Conservation (phyloP, 2,797 vertebrate species). For the Dipus sagitta region DNA sequence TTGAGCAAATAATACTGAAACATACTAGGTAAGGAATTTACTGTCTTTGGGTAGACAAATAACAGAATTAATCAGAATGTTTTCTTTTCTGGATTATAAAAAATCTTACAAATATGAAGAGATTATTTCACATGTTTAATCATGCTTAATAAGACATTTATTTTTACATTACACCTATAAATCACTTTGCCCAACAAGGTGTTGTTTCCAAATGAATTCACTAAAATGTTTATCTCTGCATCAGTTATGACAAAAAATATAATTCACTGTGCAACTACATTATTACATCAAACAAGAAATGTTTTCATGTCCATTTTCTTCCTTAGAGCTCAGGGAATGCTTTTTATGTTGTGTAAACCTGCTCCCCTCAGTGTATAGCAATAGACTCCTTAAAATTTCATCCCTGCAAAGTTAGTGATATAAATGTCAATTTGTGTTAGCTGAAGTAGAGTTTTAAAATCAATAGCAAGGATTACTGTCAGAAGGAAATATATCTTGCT, state of each 20-base stretch:
- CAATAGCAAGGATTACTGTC: conserved; percentile 73
- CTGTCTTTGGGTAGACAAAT: conserved; percentile 17
- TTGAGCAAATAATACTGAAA: not conserved
- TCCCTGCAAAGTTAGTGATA: conserved; percentile 64
- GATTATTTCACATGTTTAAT: conserved; percentile 51
- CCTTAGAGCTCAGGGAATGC: conserved; percentile 56
- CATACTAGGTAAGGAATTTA: not conserved
- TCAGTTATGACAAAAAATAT: not conserved
- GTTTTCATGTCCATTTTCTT: not conserved
- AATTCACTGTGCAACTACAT: not conserved
- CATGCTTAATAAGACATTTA: conserved; percentile 33
- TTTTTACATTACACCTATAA: conserved; percentile 48
- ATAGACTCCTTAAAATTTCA: conserved; percentile 69
- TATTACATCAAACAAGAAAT: not conserved
- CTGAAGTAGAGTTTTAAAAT: conserved; percentile 73
- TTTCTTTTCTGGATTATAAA: conserved; percentile 7
- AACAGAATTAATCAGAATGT: conserved; percentile 24
- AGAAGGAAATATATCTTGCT: conserved; percentile 56
- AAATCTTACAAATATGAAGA: conserved; percentile 12
- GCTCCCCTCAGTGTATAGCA: not conserved
- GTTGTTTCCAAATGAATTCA: conserved; percentile 45
- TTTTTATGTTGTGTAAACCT: not conserved
- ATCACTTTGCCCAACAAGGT: not conserved
- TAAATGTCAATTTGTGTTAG: conserved; percentile 76
- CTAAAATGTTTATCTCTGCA: conserved; percentile 27